Percentiles rank a stretch among this genome's conserved stretches.
Evolutionary conservation across 53 echinoderm and acorn worm species (phyloP).

Genomic region (Holothuria leucospilota): DNA sequence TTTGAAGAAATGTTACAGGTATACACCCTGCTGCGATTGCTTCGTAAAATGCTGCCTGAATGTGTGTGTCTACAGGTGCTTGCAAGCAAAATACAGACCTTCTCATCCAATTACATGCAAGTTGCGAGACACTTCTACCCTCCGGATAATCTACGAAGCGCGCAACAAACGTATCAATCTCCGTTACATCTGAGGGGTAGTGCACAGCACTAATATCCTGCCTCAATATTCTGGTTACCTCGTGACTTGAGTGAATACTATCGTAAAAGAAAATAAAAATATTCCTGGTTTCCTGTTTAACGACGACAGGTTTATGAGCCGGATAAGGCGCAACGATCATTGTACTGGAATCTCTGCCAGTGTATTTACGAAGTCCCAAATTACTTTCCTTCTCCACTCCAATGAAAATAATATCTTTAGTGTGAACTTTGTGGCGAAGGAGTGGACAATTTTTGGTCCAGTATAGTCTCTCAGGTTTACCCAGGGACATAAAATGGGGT

Average conservation of each 20-base stretch:
- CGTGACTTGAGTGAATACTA: conserved; percentile 69
- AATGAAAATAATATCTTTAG: conserved; percentile 79
- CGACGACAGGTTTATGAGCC: conserved; percentile 71
- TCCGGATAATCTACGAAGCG: conserved; percentile 63
- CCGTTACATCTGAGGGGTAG: conserved; percentile 27
- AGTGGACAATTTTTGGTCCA: conserved; percentile 86
- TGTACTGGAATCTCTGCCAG: conserved; percentile 64
- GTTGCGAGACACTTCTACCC: conserved; percentile 54
- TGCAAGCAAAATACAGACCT: conserved; percentile 88
- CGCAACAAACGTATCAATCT: conserved; percentile 8
- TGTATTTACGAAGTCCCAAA: conserved; percentile 73
- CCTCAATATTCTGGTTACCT: conserved; percentile 71
- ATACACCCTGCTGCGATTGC: conserved; percentile 88
- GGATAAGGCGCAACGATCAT: conserved; percentile 93
- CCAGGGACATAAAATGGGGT: conserved; percentile 89
- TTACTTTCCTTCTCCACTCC: conserved; percentile 81
- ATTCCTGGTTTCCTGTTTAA: conserved; percentile 56
- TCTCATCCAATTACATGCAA: conserved; percentile 87
- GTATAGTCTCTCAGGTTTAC: conserved; percentile 76
- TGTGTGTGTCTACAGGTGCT: conserved; percentile 84
- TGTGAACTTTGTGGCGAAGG: conserved; percentile 71
- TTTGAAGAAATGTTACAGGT: conserved; percentile 86
- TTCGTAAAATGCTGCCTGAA: conserved; percentile 86
- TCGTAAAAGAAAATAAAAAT: conserved; percentile 82
- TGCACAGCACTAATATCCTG: conserved; percentile 57